Evolutionary conservation across 2,113 vertebrate species (phyloP).

Genomic region (Crotophaga sulcirostris): DNA sequence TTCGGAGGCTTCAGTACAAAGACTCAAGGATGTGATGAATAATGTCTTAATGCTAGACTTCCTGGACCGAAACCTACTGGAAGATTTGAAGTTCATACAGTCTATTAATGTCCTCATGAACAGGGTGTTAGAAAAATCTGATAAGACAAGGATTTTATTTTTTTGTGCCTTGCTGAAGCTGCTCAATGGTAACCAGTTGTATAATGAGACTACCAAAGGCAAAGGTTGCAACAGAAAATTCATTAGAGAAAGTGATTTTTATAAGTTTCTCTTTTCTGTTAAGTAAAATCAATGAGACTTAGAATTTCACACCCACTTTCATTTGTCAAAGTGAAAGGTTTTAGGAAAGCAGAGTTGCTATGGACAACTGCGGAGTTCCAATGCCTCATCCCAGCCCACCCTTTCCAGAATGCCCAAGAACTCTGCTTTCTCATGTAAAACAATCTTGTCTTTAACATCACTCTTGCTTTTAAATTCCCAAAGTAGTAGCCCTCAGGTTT

Average conservation of each 20-base stretch:
- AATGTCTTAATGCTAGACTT: constrained; percentile 77
- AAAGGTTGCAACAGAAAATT: not conserved
- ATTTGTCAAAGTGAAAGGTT: not conserved
- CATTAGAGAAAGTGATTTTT: not conserved
- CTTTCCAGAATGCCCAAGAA: not conserved
- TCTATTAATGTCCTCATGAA: constrained; percentile 80
- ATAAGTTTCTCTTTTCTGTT: not conserved
- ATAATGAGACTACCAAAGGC: not conserved
- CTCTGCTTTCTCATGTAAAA: not conserved
- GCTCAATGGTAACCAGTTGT: not conserved
- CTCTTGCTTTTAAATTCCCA: not conserved
- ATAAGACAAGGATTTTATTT: constrained; percentile 78
- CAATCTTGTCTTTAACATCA: not conserved
- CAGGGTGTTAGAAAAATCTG: constrained; percentile 79
- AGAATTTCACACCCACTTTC: not conserved
- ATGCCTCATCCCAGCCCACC: not conserved
- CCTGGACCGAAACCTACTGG: constrained; percentile 75
- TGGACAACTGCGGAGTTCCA: not conserved
- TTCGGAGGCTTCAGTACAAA: constrained; percentile 78
- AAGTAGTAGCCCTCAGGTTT: not conserved
- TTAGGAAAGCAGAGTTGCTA: not conserved
- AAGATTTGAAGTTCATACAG: constrained; percentile 78
- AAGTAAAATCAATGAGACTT: not conserved
- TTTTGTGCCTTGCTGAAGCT: constrained; percentile 80
- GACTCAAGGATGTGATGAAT: constrained; percentile 82